Evolutionary conservation across 2,113 vertebrate genomes (phyloP).

Genomic region (Tetrax tetrax): DNA sequence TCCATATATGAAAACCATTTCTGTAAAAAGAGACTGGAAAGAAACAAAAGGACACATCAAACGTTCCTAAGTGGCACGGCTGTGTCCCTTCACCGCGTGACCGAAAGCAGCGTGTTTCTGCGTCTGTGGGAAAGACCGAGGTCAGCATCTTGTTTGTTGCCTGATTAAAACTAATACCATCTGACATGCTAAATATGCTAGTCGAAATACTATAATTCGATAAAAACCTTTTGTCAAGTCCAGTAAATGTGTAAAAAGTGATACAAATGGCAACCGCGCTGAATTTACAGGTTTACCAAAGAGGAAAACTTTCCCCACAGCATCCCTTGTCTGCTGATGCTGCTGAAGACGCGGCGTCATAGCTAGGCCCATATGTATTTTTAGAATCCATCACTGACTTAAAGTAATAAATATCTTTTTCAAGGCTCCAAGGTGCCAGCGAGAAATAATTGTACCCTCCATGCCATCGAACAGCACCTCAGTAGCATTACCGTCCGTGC

Average conservation of each 20-base stretch:
- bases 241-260: slow-evolving; percentile 17
- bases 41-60: rapidly evolving
- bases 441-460: background rate
- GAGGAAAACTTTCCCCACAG: no score
- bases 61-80: rapidly evolving
- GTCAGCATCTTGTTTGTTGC: background rate
- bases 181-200: slow-evolving; percentile 39
- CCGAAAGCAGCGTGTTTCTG: background rate
- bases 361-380: rapidly evolving
- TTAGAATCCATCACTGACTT: background rate
- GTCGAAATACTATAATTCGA: slow-evolving; percentile 29
- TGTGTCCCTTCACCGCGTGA: background rate
- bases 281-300: background rate
- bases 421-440: background rate
- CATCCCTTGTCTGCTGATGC: no score
- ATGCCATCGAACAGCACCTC: background rate
- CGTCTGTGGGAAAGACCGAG: background rate
- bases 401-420: background rate
- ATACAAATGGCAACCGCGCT: background rate
- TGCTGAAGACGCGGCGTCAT: rapidly evolving
- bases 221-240: slow-evolving; percentile 60
- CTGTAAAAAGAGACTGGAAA: background rate
- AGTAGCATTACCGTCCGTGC: no score
- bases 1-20: rapidly evolving
- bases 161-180: slow-evolving; percentile 23